These are phyloP conservation scores for Tringa solitaria DNA, from an alignment of 2,113 vertebrate species.

Conservation along the genomic window DNA sequence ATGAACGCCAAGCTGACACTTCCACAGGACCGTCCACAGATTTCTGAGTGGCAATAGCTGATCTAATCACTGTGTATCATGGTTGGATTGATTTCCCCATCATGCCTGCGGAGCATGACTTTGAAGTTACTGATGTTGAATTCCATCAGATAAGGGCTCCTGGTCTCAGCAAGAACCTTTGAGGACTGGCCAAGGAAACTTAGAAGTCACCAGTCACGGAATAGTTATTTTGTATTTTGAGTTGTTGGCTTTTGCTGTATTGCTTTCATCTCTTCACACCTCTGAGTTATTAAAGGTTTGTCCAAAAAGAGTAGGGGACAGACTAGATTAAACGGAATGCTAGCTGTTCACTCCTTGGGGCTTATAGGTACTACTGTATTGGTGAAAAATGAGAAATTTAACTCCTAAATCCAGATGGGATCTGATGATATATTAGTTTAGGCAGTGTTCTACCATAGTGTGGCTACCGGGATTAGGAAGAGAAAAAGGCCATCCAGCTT, in stretches of 20 bases:
- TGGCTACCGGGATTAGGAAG: background rate
- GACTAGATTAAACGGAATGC: background rate
- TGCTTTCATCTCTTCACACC: constrained; percentile 11
- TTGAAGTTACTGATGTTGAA: constrained; percentile 48
- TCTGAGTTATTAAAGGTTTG: constrained; percentile 10
- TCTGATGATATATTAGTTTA: background rate
- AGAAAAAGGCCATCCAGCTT: background rate
- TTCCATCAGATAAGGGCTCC: constrained; percentile 48
- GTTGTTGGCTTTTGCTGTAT: background rate
- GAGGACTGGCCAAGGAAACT: constrained; percentile 36
- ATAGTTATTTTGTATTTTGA: background rate
- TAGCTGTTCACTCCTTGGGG: background rate
- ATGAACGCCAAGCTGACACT: background rate
- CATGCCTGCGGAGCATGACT: background rate
- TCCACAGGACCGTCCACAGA: background rate
- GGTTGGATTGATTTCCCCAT: constrained; percentile 1
- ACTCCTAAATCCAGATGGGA: background rate
- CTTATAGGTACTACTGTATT: background rate
- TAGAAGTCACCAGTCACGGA: background rate
- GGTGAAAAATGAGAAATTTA: background rate
- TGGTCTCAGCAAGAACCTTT: constrained; percentile 45
- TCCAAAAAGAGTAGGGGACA: background rate
- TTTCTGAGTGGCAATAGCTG: background rate
- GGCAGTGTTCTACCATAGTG: background rate
- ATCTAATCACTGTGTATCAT: background rate